phyloP scores from a whole-genome alignment of 2,113 vertebrate genomes.

The Thalassoma bifasciatum region DNA sequence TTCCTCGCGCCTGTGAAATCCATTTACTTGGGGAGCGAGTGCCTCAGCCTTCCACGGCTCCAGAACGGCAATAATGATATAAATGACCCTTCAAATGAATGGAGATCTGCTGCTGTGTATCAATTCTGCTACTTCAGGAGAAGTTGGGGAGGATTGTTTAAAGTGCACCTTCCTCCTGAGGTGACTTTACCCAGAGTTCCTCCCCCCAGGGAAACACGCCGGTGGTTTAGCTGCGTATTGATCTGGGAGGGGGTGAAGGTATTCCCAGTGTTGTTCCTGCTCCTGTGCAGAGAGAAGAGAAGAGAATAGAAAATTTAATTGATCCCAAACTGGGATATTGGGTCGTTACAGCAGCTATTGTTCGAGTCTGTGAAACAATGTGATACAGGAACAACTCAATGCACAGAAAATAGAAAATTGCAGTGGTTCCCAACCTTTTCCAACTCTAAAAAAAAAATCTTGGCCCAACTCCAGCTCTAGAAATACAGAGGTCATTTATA shows the following conservation, averaged over 20 bases:
- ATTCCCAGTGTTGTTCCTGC: slow-evolving; percentile 56
- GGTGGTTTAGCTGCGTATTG: slow-evolving; percentile 75
- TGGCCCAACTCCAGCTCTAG: no score
- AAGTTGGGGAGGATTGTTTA: slow-evolving; percentile 33
- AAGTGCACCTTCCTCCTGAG: background rate
- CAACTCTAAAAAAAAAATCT: no score
- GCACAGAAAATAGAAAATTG: no score
- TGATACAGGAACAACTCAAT: no score
- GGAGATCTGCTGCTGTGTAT: slow-evolving; percentile 50
- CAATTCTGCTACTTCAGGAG: slow-evolving; percentile 52
- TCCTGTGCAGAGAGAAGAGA: slow-evolving; percentile 54
- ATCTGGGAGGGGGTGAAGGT: slow-evolving; percentile 64
- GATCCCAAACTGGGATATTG: no score
- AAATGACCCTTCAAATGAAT: slow-evolving; percentile 64
- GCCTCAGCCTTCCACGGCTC: slow-evolving; percentile 13
- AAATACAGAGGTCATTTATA: no score
- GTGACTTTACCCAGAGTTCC: slow-evolving; percentile 5
- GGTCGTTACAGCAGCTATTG: no score
- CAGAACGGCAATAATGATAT: slow-evolving; percentile 60
- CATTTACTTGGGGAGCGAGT: slow-evolving; percentile 40
- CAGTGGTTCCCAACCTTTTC: no score
- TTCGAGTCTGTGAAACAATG: no score
- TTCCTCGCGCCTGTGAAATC: slow-evolving; percentile 48
- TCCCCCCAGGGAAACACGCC: slow-evolving; percentile 36
- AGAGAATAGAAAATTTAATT: no score